Conservation (phyloP, 2,797 vertebrate species). For the Dipus sagitta region DNA sequence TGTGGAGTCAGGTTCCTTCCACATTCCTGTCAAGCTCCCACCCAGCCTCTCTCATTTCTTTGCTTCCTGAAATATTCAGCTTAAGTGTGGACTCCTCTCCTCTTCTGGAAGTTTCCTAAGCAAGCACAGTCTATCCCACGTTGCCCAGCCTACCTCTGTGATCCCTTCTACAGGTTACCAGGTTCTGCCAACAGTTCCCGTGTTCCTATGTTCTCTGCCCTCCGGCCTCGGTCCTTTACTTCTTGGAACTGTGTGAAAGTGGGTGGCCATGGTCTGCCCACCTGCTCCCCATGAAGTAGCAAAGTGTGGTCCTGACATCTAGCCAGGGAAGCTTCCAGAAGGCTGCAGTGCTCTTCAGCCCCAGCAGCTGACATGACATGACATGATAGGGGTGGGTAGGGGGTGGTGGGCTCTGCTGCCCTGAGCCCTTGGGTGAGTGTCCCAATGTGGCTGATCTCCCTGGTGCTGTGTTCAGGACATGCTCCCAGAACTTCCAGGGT, state of each 20-base stretch:
- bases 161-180: background rate
- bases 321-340: background rate
- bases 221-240: background rate
- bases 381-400: background rate
- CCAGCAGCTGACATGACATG: background rate
- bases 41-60: background rate
- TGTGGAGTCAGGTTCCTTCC: background rate
- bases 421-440: background rate
- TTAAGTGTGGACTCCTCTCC: background rate
- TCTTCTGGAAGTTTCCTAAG: slow-evolving; percentile 35
- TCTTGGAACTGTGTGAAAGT: slow-evolving; percentile 7
- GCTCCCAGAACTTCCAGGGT: background rate
- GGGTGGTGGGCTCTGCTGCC: background rate
- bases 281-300: background rate
- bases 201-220: background rate
- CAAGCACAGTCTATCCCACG: background rate
- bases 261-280: background rate
- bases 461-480: background rate
- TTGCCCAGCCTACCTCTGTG: background rate
- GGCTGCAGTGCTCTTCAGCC: background rate
- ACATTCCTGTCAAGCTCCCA: background rate
- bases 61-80: background rate
- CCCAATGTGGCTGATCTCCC: background rate
- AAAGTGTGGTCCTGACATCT: background rate
- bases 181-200: background rate